Conservation (phyloP, 1,140 invertebrate species). For the Musca vetustissima region DNA sequence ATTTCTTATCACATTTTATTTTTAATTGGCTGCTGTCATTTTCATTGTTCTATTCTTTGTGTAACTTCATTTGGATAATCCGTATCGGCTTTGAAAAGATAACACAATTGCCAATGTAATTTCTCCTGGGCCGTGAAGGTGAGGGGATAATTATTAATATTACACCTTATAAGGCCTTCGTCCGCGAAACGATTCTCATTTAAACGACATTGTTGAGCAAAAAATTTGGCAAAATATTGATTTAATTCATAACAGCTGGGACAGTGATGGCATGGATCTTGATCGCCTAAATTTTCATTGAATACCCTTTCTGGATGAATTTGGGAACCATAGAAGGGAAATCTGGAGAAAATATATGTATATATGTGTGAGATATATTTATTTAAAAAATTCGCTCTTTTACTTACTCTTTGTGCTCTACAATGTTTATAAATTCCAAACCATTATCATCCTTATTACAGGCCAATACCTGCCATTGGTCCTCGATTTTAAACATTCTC, state of each 20-base stretch:
- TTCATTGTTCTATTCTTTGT: too few species aligned
- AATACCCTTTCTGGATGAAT: slow-evolving; percentile 89
- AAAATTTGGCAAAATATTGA: slow-evolving; percentile 82
- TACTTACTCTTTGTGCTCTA: slow-evolving; percentile 61
- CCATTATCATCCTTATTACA: slow-evolving; percentile 67
- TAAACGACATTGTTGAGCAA: slow-evolving; percentile 71
- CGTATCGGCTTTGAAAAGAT: neutral
- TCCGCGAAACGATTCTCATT: slow-evolving; percentile 60
- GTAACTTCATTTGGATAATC: neutral
- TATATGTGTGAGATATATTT: too few species aligned
- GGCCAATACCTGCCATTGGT: slow-evolving; percentile 70
- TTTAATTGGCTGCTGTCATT: too few species aligned
- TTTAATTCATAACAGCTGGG: slow-evolving; percentile 64
- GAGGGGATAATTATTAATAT: slow-evolving; percentile 67
- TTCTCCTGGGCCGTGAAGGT: neutral
- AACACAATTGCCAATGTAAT: neutral
- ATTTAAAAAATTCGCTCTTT: too few species aligned
- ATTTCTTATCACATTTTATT: too few species aligned
- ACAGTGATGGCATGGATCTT: slow-evolving; percentile 61
- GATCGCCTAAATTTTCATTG: slow-evolving; percentile 71
- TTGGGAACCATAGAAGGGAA: slow-evolving; percentile 82
- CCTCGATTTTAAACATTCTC: slow-evolving; percentile 58
- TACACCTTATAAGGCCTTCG: slow-evolving; percentile 56
- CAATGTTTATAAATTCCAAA: slow-evolving; percentile 66
- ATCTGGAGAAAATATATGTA: too few species aligned